phyloP scores from a whole-genome alignment of 2,797 vertebrate species.

The Arrhamphus sclerolepis region DNA sequence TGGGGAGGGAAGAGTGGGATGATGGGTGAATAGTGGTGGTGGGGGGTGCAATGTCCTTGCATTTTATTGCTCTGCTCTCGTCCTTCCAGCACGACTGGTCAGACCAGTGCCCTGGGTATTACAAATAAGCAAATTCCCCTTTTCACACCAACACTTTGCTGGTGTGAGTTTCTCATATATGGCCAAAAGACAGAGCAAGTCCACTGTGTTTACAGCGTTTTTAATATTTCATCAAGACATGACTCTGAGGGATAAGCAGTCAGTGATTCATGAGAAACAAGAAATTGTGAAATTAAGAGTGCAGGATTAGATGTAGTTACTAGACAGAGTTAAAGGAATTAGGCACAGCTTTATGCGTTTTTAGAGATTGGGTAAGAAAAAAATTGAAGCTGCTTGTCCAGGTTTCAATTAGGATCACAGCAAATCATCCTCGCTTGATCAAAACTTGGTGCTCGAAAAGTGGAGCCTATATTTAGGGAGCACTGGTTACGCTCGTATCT shows the following conservation, averaged over 20 bases:
- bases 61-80: constrained; percentile 70
- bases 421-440: constrained; percentile 47
- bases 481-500: constrained; percentile 10
- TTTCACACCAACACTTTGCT: constrained; percentile 34
- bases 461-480: constrained; percentile 30
- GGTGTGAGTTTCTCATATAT: constrained; percentile 11
- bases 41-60: constrained; percentile 59
- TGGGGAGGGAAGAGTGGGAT: constrained; percentile 35
- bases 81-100: constrained; percentile 70
- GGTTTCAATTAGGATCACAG: constrained; percentile 43
- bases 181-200: too few species aligned
- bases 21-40: constrained; percentile 26
- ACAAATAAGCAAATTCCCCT: constrained; percentile 56
- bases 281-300: constrained; percentile 51
- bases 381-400: constrained; percentile 18
- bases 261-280: constrained; percentile 47
- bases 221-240: constrained; percentile 35
- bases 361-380: constrained; percentile 26
- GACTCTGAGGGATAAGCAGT: constrained; percentile 43
- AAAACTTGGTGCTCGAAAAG: constrained; percentile 20
- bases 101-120: constrained; percentile 59
- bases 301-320: constrained; percentile 52
- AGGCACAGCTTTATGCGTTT: constrained; percentile 35
- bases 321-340: constrained; percentile 50
- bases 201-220: constrained; percentile 34